A percentile compares a stretch with the other conserved stretches of the same genome.
phyloP scores from a whole-genome alignment of 2,113 vertebrate genomes.

The Lonchura striata region DNA sequence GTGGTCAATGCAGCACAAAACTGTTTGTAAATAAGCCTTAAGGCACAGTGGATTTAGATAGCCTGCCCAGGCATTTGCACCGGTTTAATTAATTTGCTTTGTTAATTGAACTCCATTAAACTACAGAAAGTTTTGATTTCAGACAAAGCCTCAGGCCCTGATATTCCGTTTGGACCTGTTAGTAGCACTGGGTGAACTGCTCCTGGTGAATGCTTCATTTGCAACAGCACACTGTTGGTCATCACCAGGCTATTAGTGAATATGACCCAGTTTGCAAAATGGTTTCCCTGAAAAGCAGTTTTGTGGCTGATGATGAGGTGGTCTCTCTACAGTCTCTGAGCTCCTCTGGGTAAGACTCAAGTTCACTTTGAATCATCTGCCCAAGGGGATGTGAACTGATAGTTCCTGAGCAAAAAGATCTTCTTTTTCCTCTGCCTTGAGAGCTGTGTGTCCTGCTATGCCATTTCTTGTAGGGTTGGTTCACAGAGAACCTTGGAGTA shows the following conservation, averaged over 20 bases:
- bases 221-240: neutral
- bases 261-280: neutral
- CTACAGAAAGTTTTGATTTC: neutral
- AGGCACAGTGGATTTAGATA: neutral
- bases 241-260: neutral
- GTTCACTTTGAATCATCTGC: neutral
- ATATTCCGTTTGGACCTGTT: neutral
- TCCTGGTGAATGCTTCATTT: neutral
- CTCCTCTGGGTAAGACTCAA: neutral
- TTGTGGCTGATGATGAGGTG: neutral
- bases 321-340: neutral
- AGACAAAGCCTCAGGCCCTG: neutral
- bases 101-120: slow-evolving; percentile 15
- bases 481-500: neutral
- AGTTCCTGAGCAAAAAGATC: neutral
- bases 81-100: slow-evolving; percentile 35
- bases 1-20: slow-evolving; percentile 15
- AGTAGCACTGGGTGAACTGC: neutral
- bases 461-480: neutral
- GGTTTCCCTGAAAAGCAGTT: neutral
- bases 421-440: neutral
- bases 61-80: neutral
- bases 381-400: neutral
- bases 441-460: neutral
- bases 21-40: slow-evolving; percentile 32